Evolutionary conservation across 2,888 invertebrate species (phyloP).

Genomic region (Lycia hirtaria): DNA sequence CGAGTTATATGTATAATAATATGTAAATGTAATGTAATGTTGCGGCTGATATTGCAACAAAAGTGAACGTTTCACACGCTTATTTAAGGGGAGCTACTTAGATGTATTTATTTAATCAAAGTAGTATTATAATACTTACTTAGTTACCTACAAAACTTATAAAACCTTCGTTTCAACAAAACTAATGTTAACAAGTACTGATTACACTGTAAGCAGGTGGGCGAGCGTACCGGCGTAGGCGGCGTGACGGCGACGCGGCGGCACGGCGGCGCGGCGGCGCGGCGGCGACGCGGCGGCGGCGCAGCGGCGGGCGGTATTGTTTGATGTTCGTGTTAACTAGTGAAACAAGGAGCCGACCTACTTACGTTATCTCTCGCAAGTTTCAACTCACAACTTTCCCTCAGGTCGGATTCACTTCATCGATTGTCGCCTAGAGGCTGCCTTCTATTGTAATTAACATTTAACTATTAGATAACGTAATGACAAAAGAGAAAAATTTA

Average conservation of each 20-base stretch:
- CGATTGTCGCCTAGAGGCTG: neutral
- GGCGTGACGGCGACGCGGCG: neutral
- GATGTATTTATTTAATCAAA: no score
- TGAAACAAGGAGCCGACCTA: neutral
- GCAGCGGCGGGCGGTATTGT: neutral
- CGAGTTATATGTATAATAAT: no score
- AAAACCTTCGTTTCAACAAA: neutral
- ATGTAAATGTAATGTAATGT: no score
- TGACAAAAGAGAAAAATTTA: no score
- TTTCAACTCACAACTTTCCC: neutral
- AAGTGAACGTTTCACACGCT: no score
- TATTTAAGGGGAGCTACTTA: no score
- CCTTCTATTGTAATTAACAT: neutral
- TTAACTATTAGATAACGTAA: neutral
- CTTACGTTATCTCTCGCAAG: constrained; percentile 1
- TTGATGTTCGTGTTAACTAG: constrained; percentile 1
- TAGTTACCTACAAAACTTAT: neutral
- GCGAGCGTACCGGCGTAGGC: no score
- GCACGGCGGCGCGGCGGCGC: neutral
- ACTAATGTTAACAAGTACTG: neutral
- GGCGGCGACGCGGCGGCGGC: neutral
- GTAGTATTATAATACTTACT: no score
- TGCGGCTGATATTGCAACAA: no score
- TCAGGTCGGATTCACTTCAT: constrained; percentile 2
- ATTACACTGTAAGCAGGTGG: neutral